Conservation (phyloP, 1,140 invertebrate genomes). For the Bombus pascuorum region DNA sequence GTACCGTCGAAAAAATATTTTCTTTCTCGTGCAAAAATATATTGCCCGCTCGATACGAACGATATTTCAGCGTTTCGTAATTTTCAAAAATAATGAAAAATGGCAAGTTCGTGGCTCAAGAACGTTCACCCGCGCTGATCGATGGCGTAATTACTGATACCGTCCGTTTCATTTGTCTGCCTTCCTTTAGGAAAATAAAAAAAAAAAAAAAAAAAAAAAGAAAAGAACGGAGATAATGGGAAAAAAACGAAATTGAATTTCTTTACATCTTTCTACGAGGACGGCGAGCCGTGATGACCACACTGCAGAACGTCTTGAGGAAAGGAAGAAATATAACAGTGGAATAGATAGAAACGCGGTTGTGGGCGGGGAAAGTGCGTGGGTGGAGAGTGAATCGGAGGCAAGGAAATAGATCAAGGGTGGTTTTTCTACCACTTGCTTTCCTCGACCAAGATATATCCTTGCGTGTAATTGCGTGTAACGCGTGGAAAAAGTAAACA, state of each 20-base stretch:
- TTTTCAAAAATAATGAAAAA: slow-evolving; percentile 1
- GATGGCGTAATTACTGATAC: slow-evolving; percentile 15
- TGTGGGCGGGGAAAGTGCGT: not conserved
- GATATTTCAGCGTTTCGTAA: not conserved
- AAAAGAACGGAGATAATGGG: no score
- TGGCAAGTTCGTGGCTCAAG: not conserved
- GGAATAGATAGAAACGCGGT: slow-evolving; percentile 2
- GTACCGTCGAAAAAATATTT: not conserved
- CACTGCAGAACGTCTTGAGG: not conserved
- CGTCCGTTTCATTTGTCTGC: not conserved
- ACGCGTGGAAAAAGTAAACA: slow-evolving; percentile 9
- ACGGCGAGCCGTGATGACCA: not conserved
- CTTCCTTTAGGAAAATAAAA: not conserved
- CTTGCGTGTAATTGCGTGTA: slow-evolving; percentile 25
- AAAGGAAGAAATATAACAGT: not conserved
- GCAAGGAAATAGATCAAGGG: slow-evolving; percentile 30
- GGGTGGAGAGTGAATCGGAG: slow-evolving; percentile 7
- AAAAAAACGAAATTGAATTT: not conserved
- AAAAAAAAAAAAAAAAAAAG: not conserved
- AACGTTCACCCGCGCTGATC: not conserved
- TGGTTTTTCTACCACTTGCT: slow-evolving; percentile 23
- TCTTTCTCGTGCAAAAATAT: no score
- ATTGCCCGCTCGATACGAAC: not conserved
- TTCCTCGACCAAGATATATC: not conserved
- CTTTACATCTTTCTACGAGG: not conserved